Evolutionary conservation across 2,888 invertebrate species (phyloP).

Genomic region (Lepeophtheirus nordmannii): DNA sequence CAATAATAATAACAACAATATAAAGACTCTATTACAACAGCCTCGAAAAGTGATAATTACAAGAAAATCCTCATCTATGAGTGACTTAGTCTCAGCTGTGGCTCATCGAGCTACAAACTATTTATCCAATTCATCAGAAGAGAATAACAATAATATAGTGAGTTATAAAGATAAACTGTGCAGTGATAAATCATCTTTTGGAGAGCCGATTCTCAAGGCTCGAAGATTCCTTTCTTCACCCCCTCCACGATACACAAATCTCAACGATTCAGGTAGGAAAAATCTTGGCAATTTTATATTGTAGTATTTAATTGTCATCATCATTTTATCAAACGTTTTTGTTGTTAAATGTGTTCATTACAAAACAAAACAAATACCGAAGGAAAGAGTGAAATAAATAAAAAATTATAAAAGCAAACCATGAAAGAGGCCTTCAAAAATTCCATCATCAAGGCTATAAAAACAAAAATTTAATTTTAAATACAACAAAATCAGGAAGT

Average conservation of each 20-base stretch:
- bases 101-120: not conserved
- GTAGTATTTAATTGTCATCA: no score
- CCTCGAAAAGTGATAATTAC: slow-evolving; percentile 22
- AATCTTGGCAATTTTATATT: no score
- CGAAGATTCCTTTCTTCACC: not conserved
- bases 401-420: not conserved
- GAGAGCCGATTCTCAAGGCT: not conserved
- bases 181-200: not conserved
- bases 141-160: slow-evolving; percentile 1
- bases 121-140: no score
- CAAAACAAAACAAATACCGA: not conserved
- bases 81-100: not conserved
- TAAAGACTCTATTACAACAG: not conserved
- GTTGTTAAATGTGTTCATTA: no score
- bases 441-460: not conserved
- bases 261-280: slow-evolving; percentile 4
- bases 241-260: slow-evolving; percentile 1
- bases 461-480: not conserved
- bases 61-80: slow-evolving; percentile 2
- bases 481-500: slow-evolving; percentile 4
- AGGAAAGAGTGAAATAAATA: not conserved
- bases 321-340: no score
- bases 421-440: slow-evolving; percentile 7
- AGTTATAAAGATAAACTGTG: not conserved
- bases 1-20: slow-evolving; percentile 11